Base-by-base conservation (phyloP, 2,888 invertebrate species). In the Cetonia aurata region DNA sequence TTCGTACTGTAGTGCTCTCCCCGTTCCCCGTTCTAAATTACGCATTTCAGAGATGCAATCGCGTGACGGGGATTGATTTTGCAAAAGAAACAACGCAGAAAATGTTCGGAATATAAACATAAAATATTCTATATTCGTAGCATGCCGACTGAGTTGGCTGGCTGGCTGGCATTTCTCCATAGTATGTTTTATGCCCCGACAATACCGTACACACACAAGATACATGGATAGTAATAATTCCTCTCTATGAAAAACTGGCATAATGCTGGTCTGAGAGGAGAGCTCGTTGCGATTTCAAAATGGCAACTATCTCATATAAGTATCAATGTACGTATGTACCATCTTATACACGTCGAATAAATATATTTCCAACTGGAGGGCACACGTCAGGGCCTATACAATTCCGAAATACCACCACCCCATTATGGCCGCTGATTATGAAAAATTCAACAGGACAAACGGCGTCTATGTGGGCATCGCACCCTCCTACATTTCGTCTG, bases 221-320 rank as follows among this genome's bases (percentile, higher is more conserved):
- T 70, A 78, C 79, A 77, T 77, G 77, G 76, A 74, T 71, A 60
- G 74, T 70, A 72, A 74, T 73, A 75, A 78, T 77, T 76, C 77
- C 79, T 78, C 76, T 77, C 77, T 74, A 75, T 77, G 79, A 80
- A 79, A 80, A 81, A 80, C 79, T 79, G 76, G 79, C 79, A 78
- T 78, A 75, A 76, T 74, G 17, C 62, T 62, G 25, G 50, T 13
- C 50, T 13, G 75, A 75, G 78, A 77, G 79, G 78, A 78, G 79
- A 79, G 78, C 79, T 78, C 78, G 79, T 78, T 80, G 78, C 69
- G 70, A 68, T 73, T 71, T 69, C 77, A 80, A 81, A 80, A 81
- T 80, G 79, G 80, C 79, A 80, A 78, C 78, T 77, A 75, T 69
- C 60, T 53, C 53, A 69, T 69, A 69, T 62, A 62, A 3, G 37